Conservation (phyloP, 2,888 invertebrate genomes). For the Pristionchus fissidentatus region DNA sequence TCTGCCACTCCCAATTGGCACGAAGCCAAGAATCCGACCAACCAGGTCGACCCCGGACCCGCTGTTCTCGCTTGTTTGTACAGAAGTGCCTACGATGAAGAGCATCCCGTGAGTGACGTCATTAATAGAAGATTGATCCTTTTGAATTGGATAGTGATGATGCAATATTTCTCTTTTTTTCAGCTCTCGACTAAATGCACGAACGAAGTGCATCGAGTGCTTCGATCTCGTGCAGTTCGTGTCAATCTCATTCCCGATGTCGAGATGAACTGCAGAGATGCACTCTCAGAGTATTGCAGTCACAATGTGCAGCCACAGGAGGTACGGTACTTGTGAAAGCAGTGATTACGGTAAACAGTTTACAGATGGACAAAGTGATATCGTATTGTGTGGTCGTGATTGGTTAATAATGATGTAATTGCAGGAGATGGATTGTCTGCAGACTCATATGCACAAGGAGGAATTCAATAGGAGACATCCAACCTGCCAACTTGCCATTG, state of each 20-base stretch:
- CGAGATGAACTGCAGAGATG: conserved; percentile 89
- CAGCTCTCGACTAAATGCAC: conserved; percentile 79
- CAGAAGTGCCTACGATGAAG: conserved; percentile 79
- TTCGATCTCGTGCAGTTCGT: conserved; percentile 91
- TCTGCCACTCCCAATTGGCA: conserved; percentile 73
- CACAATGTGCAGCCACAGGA: conserved; percentile 80
- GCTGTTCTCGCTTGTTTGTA: conserved; percentile 92
- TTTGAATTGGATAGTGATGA: neutral
- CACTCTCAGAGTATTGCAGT: conserved; percentile 87
- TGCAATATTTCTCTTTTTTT: neutral
- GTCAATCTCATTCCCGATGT: conserved; percentile 95
- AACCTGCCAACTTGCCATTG: conserved; percentile 80
- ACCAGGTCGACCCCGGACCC: conserved; percentile 86
- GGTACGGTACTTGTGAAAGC: conserved; percentile 43
- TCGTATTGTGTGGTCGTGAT: neutral
- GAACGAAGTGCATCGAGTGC: conserved; percentile 88
- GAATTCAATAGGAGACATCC: conserved; percentile 58
- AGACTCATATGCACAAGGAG: conserved; percentile 80
- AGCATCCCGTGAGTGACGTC: conserved; percentile 61
- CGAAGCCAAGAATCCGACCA: conserved; percentile 60
- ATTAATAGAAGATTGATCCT: too few relatives aligned
- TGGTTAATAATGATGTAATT: conserved; percentile 46
- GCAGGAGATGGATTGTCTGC: conserved; percentile 90
- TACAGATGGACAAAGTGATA: neutral
- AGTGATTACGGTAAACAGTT: neutral